Conservation (phyloP, 2,797 vertebrate genomes). For the Capromys pilorides region DNA sequence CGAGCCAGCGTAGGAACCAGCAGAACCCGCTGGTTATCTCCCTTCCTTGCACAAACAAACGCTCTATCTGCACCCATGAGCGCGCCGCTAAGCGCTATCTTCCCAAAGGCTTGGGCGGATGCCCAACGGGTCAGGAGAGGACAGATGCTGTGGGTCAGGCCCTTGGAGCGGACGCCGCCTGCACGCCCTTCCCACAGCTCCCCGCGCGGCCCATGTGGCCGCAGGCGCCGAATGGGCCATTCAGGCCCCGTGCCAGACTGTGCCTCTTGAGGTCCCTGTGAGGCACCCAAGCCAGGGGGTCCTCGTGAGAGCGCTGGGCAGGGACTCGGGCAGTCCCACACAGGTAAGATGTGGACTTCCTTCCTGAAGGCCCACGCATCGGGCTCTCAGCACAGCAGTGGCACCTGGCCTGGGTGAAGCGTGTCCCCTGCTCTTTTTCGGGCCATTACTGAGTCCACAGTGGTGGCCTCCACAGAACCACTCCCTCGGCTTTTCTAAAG, state of each 20-base stretch:
- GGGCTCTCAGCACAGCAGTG: not conserved
- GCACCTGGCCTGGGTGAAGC: not conserved
- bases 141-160: not conserved
- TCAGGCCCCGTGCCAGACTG: not conserved
- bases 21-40: not conserved
- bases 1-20: not conserved
- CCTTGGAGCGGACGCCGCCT: not conserved
- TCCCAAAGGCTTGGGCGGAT: not conserved
- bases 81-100: not conserved
- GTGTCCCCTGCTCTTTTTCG: not conserved
- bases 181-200: not conserved
- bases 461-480: not conserved
- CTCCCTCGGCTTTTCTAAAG: not conserved
- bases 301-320: rapidly evolving
- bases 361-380: not conserved
- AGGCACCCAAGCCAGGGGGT: not conserved
- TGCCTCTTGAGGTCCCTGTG: not conserved
- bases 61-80: not conserved
- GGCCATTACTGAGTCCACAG: not conserved
- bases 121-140: not conserved
- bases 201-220: rapidly evolving
- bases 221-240: not conserved
- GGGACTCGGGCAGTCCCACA: not conserved
- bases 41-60: slow-evolving; percentile 17
- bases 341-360: not conserved